Evolutionary conservation across 2,888 invertebrate species (phyloP), one percentile per base, ranked within the genome.

Genomic region (Drosophila paranaensis): DNA sequence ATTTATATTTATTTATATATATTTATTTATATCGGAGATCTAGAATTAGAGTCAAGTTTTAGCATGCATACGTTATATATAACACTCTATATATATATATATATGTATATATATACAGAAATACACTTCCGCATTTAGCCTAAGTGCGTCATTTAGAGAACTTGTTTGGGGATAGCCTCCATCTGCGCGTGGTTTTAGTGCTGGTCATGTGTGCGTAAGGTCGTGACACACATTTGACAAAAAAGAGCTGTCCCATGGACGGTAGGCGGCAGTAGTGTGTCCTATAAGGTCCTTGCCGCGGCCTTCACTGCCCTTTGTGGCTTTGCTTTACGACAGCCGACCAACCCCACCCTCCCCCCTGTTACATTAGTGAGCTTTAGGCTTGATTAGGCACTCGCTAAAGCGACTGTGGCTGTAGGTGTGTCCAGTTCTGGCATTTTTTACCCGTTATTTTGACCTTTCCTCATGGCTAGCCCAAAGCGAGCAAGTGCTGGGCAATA

Each of bases 191-290:
- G 60, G 45, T 45, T 65, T 60, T 42, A 54, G 35, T 55, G 48
- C 69, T 51, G 75, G 62, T 35, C 68, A 67, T 69, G 66, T 63
- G 73, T 86, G 84, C 74, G 64, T 76, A 81, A 81, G 82, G 87
- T 73, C 84, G 69, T 84, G 84, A 84, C 82, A 83, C 71, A 83
- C 79, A 87, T 81, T 83, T 69, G 76, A 76, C 74, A 68, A 53
- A 33, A 40, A 51, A 45, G 30, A 57, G 51, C 72, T 62, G 62
- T 62, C 43, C 40, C 67, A 35, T 45, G 53, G 40, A 56, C 30
- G 53, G 35, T 39, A 35, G 50, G 50, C 13, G 43, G 5, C 9
- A 11, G 48, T 11, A 27, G 39, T 9, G 33, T 35, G 61, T 74
- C 55, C 70, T 70, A 37, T 51, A 37, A 39, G 76, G 54, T 71